Percentiles rank a stretch among this genome's conserved stretches.
phyloP scores from a whole-genome alignment of 2,888 invertebrate species.

The Acanthopleura granulata region DNA sequence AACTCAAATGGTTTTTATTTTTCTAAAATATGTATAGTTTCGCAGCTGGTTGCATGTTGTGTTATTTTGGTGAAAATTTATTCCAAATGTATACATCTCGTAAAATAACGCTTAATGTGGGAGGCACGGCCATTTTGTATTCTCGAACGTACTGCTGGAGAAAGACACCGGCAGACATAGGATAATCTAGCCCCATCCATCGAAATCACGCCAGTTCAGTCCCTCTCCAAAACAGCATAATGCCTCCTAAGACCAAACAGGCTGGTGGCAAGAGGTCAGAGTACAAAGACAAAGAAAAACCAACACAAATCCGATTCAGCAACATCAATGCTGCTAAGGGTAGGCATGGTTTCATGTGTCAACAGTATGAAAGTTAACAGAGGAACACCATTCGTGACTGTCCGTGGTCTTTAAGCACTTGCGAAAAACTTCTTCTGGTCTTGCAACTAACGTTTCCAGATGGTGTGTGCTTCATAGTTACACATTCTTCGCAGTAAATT shows the following conservation, averaged over 20 bases:
- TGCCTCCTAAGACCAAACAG: conserved; percentile 17
- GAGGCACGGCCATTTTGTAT: conserved; percentile 30
- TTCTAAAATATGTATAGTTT: too few species aligned
- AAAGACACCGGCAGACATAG: conserved; percentile 16
- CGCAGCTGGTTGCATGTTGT: too few species aligned
- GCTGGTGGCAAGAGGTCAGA: conserved; percentile 44
- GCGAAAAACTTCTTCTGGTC: too few species aligned
- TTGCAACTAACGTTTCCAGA: too few species aligned
- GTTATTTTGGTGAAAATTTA: too few species aligned
- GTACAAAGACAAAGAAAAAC: conserved; percentile 79
- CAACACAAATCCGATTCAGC: conserved; percentile 91
- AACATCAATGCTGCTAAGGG: conserved; percentile 99
- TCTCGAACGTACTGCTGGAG: conserved; percentile 22
- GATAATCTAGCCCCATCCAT: conserved; percentile 17
- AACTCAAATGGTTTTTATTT: too few species aligned
- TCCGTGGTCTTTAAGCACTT: too few species aligned
- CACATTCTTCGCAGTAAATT: too few species aligned
- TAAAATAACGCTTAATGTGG: not conserved
- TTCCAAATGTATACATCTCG: not conserved
- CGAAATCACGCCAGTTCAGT: not conserved
- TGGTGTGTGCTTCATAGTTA: too few species aligned
- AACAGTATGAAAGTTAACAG: not conserved
- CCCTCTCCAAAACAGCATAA: not conserved
- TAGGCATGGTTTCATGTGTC: conserved; percentile 67
- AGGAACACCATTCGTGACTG: not conserved